phyloP scores from a whole-genome alignment of 64 coral and sea anemone genomes.

The Stichodactyla mertensii region DNA sequence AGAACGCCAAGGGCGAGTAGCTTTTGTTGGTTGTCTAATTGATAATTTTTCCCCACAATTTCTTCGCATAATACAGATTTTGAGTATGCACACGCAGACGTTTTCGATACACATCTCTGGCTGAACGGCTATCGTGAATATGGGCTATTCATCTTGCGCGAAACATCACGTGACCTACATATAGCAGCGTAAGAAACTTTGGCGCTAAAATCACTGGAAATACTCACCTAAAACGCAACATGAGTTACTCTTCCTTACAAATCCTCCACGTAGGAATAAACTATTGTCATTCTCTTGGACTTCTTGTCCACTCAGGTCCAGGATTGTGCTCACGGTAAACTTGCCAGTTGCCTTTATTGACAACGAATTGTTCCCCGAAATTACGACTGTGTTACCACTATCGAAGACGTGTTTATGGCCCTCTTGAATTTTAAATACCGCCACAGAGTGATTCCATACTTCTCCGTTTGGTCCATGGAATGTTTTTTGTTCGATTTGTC shows the following conservation, averaged over 20 bases:
- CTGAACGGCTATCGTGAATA: too few species aligned
- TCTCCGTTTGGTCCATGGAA: conserved; percentile 67
- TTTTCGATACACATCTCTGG: too few species aligned
- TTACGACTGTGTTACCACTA: background rate
- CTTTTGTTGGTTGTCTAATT: too few species aligned
- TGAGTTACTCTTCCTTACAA: conserved; percentile 60
- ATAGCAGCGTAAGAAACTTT: too few species aligned
- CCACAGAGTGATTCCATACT: conserved; percentile 59
- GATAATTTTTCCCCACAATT: too few species aligned
- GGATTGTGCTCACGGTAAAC: conserved; percentile 35
- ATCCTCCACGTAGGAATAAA: conserved; percentile 62
- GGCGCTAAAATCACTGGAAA: background rate
- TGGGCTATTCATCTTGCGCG: too few species aligned
- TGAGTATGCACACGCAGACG: too few species aligned
- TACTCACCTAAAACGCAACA: conserved; percentile 73
- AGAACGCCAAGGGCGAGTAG: too few species aligned
- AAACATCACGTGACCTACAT: too few species aligned
- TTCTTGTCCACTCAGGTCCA: conserved; percentile 62
- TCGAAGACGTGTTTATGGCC: background rate
- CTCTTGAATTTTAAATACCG: conserved; percentile 20
- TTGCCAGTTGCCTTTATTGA: conserved; percentile 33
- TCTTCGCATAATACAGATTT: too few species aligned
- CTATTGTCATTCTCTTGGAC: background rate
- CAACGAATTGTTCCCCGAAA: conserved; percentile 47
- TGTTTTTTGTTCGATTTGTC: background rate